Conservation (phyloP, 1,140 invertebrate genomes). For the Physella acuta region DNA sequence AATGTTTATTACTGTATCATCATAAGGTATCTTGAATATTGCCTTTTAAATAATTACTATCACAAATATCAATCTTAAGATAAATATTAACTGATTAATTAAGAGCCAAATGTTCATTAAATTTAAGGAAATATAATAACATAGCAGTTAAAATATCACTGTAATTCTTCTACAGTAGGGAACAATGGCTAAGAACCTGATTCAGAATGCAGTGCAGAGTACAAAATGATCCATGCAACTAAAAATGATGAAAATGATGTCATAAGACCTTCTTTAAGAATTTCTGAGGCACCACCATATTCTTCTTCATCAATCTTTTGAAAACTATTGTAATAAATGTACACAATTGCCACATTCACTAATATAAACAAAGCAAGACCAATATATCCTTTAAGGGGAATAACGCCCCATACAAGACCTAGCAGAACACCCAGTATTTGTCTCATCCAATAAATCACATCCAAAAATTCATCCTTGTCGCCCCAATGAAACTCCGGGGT, state of each 20-base stretch:
- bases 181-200: too few species aligned
- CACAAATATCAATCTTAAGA: too few species aligned
- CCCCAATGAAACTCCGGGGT: conserved; percentile 2
- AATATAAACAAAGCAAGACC: conserved; percentile 86
- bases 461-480: conserved; percentile 92
- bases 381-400: conserved; percentile 89
- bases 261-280: conserved; percentile 86
- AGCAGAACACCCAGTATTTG: conserved; percentile 89
- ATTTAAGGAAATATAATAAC: too few species aligned
- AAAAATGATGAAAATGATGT: conserved; percentile 96
- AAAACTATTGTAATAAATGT: conserved; percentile 88
- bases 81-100: too few species aligned
- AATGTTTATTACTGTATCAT: too few species aligned
- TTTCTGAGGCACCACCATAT: conserved; percentile 74
- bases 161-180: too few species aligned
- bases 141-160: too few species aligned
- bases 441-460: conserved; percentile 95
- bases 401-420: conserved; percentile 87
- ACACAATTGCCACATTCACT: conserved; percentile 85
- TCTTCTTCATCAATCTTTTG: conserved; percentile 95
- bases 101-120: too few species aligned
- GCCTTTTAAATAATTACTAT: too few species aligned
- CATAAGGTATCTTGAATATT: too few species aligned
- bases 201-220: too few species aligned
- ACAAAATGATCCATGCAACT: too few species aligned